Conservation (phyloP, 2,888 invertebrate species). For the Tinea semifulvella region DNA sequence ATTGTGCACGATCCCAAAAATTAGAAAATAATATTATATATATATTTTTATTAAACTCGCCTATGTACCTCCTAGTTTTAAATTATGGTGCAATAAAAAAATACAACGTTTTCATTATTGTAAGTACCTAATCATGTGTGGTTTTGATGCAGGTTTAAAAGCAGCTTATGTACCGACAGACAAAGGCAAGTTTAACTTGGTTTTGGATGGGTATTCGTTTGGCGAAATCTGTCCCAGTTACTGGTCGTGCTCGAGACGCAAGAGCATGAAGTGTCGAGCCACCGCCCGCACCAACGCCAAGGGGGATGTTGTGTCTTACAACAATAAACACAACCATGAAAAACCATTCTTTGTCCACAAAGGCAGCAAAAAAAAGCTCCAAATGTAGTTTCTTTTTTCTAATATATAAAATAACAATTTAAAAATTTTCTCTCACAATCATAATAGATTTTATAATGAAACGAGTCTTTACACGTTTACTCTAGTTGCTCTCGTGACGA, state of each 20-base stretch:
- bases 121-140: background rate
- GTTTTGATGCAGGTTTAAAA: slow-evolving; percentile 26
- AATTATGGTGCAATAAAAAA: too few relatives aligned
- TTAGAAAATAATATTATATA: too few relatives aligned
- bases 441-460: too few relatives aligned
- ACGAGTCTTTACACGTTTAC: too few relatives aligned
- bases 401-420: background rate
- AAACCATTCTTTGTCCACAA: slow-evolving; percentile 41
- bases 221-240: slow-evolving; percentile 27
- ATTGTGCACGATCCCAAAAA: too few relatives aligned
- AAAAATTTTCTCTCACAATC: too few relatives aligned
- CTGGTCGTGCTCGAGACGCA: slow-evolving; percentile 39
- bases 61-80: too few relatives aligned
- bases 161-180: slow-evolving; percentile 46
- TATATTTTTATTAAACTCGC: too few relatives aligned
- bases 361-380: slow-evolving; percentile 35
- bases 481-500: too few relatives aligned
- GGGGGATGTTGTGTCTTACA: slow-evolving; percentile 33
- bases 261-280: slow-evolving; percentile 30
- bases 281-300: slow-evolving; percentile 40
- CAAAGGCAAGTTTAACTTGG: slow-evolving; percentile 35
- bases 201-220: slow-evolving; percentile 44
- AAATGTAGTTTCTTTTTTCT: slow-evolving; percentile 22
- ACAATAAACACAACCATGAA: slow-evolving; percentile 39
- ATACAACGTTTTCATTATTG: too few relatives aligned